These are phyloP conservation scores for Orgyia antiqua DNA, from an alignment of 2,888 invertebrate genomes.

Conservation along the genomic window DNA sequence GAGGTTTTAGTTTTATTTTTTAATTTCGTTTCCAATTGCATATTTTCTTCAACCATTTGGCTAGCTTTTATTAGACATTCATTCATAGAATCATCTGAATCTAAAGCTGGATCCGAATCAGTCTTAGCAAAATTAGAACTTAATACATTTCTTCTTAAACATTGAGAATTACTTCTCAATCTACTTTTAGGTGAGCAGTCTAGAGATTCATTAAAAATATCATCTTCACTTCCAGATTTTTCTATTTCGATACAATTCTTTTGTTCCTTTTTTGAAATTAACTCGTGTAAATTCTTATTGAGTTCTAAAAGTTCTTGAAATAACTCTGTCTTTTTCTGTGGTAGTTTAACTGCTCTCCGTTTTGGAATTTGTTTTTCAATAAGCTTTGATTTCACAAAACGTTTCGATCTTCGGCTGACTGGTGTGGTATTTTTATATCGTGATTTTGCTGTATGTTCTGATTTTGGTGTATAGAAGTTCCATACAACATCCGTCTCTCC, in stretches of 20 bases:
- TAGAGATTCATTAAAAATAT: conserved; percentile 53
- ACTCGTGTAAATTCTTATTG: conserved; percentile 60
- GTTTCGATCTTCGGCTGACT: conserved; percentile 52
- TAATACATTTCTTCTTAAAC: conserved; percentile 61
- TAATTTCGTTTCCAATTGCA: conserved; percentile 36
- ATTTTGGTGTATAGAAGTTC: conserved; percentile 73
- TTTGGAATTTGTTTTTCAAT: conserved; percentile 51
- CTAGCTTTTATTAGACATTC: conserved; percentile 68
- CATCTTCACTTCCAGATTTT: conserved; percentile 58
- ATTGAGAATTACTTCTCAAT: conserved; percentile 41
- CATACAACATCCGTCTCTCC: conserved; percentile 71
- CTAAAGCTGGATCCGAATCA: conserved; percentile 56
- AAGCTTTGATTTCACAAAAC: conserved; percentile 40
- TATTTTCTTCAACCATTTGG: conserved; percentile 66
- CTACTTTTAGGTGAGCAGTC: conserved; percentile 59
- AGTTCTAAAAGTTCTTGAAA: conserved; percentile 64
- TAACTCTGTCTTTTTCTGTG: conserved; percentile 55
- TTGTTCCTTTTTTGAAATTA: conserved; percentile 46
- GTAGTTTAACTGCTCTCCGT: conserved; percentile 41
- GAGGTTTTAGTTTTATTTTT: conserved; percentile 33
- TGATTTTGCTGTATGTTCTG: conserved; percentile 40
- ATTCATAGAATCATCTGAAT: conserved; percentile 74
- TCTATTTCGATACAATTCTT: conserved; percentile 29
- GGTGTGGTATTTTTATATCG: conserved; percentile 57
- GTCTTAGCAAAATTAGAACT: conserved; percentile 62